Evolutionary conservation across 2,113 vertebrate species (phyloP).

Genomic region (Oceanodroma tethys): DNA sequence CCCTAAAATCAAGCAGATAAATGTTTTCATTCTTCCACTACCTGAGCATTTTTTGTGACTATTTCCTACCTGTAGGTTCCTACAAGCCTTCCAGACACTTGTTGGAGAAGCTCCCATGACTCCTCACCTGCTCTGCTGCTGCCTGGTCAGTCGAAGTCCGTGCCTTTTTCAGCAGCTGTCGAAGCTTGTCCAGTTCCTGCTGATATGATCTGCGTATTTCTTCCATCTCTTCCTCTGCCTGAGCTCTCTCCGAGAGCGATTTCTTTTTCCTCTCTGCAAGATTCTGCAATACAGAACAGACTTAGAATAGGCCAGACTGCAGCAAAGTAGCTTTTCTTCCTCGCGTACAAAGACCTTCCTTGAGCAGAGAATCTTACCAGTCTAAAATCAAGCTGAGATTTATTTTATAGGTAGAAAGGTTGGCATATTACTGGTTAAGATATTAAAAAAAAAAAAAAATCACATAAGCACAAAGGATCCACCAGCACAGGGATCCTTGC

Average conservation of each 20-base stretch:
- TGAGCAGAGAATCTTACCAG: neutral
- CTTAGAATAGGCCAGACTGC: neutral
- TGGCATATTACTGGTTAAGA: neutral
- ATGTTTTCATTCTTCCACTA: accelerated
- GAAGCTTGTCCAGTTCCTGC: slow-evolving; percentile 84
- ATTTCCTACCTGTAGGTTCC: neutral
- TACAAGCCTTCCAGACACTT: neutral
- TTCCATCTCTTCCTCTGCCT: slow-evolving; percentile 87
- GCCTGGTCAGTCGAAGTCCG: slow-evolving; percentile 81
- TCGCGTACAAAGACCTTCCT: neutral
- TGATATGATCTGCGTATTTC: slow-evolving; percentile 81
- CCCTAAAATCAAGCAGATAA: neutral
- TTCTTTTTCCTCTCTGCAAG: slow-evolving; percentile 89
- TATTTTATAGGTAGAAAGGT: neutral
- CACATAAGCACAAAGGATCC: neutral
- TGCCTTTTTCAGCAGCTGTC: slow-evolving; percentile 83
- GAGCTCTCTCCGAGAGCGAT: slow-evolving; percentile 83
- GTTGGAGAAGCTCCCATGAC: neutral
- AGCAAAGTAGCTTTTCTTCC: neutral
- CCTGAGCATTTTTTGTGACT: neutral
- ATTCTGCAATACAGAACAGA: slow-evolving; percentile 67
- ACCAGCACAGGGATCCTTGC: neutral
- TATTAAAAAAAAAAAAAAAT: neutral
- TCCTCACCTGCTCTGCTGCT: slow-evolving; percentile 83
- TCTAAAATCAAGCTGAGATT: neutral